Conservation (phyloP, 2,888 invertebrate species). For the Perdita meconis region DNA sequence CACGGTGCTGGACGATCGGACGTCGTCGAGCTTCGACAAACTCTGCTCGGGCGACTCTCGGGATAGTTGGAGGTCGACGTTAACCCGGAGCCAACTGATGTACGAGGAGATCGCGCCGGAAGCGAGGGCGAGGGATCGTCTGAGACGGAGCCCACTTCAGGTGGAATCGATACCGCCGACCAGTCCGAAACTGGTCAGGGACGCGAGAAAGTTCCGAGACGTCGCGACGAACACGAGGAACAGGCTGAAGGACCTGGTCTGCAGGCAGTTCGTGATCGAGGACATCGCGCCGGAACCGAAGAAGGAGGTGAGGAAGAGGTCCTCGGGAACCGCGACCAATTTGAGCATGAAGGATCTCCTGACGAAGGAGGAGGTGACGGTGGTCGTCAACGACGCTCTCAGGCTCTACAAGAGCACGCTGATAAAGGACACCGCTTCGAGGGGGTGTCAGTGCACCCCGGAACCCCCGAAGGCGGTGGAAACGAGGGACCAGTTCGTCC, state of each 20-base stretch:
- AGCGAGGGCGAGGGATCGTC: constrained; percentile 54
- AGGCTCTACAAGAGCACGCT: constrained; percentile 70
- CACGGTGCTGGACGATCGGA: constrained; percentile 20
- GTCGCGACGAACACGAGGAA: constrained; percentile 70
- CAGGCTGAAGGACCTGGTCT: constrained; percentile 32
- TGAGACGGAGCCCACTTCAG: constrained; percentile 63
- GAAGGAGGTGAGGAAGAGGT: constrained; percentile 58
- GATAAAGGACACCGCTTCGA: constrained; percentile 65
- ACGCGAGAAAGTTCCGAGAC: constrained; percentile 63
- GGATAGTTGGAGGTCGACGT: constrained; percentile 59
- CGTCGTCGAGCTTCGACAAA: constrained; percentile 30
- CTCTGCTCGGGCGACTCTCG: constrained; percentile 40
- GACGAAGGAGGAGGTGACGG: constrained; percentile 72
- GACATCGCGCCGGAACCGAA: constrained; percentile 68
- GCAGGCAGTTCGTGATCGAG: constrained; percentile 69
- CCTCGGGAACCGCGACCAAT: constrained; percentile 74
- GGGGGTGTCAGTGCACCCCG: constrained; percentile 70
- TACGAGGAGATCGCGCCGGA: constrained; percentile 61
- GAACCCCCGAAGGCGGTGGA: constrained; percentile 57
- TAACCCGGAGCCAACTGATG: constrained; percentile 50
- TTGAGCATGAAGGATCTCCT: constrained; percentile 81
- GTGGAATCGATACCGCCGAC: constrained; percentile 66
- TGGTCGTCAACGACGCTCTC: constrained; percentile 76
- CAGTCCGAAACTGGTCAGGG: constrained; percentile 25
- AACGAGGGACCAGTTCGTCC: constrained; percentile 71